A percentile compares a stretch with the other conserved stretches of the same genome.
Conservation (phyloP, 2,797 vertebrate species). For the Pteropus rufus region DNA sequence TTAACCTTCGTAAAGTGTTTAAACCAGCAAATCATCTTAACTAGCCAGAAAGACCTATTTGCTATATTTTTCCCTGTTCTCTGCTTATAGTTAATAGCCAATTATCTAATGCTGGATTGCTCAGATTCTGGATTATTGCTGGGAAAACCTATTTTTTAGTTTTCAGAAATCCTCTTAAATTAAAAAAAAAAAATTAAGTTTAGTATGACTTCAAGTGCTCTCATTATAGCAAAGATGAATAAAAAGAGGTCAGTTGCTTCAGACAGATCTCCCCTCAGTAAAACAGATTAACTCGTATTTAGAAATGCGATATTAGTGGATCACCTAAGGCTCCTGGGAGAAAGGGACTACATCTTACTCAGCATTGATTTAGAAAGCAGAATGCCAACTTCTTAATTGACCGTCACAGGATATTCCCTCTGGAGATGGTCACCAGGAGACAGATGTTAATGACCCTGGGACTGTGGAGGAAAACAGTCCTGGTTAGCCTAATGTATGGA, state of each 20-base stretch:
- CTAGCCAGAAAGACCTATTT: not conserved
- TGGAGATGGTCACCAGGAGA: constrained; percentile 33
- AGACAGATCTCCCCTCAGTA: not conserved
- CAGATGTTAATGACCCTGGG: not conserved
- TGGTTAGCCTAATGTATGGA: not conserved
- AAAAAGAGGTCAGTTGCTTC: constrained; percentile 9
- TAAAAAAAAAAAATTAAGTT: not conserved
- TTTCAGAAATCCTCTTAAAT: constrained; percentile 22
- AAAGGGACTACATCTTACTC: not conserved
- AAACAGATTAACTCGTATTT: constrained; percentile 33
- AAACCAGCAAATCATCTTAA: constrained; percentile 29
- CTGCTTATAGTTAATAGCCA: not conserved
- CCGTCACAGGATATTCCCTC: not conserved
- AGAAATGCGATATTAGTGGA: constrained; percentile 38
- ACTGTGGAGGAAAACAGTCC: not conserved
- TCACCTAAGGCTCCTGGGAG: constrained; percentile 31
- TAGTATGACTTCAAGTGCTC: not conserved
- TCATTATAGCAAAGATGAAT: not conserved
- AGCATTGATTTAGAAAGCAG: constrained; percentile 45
- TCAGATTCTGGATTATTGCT: constrained; percentile 12
- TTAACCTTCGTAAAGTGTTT: constrained; percentile 3
- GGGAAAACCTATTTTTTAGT: not conserved
- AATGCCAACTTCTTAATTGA: constrained; percentile 59
- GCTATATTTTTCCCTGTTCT: not conserved
- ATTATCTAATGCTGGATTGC: not conserved